Evolutionary conservation across 2,888 invertebrate genomes (phyloP).

Genomic region (Caenorhabditis sulstoni): DNA sequence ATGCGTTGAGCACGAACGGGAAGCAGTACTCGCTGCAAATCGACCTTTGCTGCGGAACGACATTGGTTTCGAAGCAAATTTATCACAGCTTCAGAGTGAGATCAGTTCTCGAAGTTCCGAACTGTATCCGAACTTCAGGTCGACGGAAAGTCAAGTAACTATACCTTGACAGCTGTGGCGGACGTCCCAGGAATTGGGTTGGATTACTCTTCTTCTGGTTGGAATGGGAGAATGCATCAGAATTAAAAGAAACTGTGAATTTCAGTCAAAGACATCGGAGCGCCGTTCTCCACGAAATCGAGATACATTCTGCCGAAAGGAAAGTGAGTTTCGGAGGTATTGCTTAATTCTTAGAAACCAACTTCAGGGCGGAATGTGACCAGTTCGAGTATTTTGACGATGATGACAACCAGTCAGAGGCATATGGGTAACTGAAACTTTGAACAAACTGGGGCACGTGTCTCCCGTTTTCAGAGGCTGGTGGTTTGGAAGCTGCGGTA

Average conservation of each 20-base stretch:
- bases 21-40: slow-evolving; percentile 50
- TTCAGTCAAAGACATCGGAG: slow-evolving; percentile 34
- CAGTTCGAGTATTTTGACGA: slow-evolving; percentile 41
- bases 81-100: slow-evolving; percentile 60
- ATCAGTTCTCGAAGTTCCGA: no score
- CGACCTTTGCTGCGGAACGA: slow-evolving; percentile 61
- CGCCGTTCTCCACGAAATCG: slow-evolving; percentile 10
- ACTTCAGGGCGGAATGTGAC: slow-evolving; percentile 36
- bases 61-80: slow-evolving; percentile 31
- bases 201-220: slow-evolving; percentile 31
- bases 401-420: not conserved
- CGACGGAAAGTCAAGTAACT: slow-evolving; percentile 27
- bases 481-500: slow-evolving; percentile 70
- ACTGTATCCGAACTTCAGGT: no score
- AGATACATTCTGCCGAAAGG: slow-evolving; percentile 4
- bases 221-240: not conserved
- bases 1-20: slow-evolving; percentile 34
- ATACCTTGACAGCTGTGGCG: slow-evolving; percentile 44
- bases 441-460: not conserved
- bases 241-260: not conserved
- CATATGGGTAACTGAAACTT: slow-evolving; percentile 17
- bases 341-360: not conserved
- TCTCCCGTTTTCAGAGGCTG: slow-evolving; percentile 62
- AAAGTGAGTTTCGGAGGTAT: slow-evolving; percentile 14
- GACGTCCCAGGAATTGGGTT: slow-evolving; percentile 51